Conservation (phyloP, 2,888 invertebrate species). For the Watsonalla binaria region DNA sequence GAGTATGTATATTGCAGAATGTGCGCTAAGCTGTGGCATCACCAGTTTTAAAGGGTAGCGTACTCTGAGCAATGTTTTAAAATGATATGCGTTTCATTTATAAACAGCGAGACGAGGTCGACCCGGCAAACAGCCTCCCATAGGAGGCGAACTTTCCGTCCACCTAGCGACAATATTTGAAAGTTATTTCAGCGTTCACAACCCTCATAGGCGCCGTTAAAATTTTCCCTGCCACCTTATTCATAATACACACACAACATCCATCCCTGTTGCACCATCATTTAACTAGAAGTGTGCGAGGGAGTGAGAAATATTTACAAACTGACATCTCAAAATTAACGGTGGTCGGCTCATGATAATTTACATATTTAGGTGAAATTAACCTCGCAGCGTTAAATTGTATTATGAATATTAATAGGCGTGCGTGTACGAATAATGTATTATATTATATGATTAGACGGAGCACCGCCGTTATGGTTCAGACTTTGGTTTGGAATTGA, state of each 20-base stretch:
- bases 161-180: constrained; percentile 79
- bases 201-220: constrained; percentile 79
- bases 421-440: constrained; percentile 52
- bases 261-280: constrained; percentile 39
- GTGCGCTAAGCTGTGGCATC: constrained; percentile 19
- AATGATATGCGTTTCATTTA: constrained; percentile 74
- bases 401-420: constrained; percentile 78
- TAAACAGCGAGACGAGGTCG: constrained; percentile 68
- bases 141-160: constrained; percentile 74
- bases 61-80: constrained; percentile 53
- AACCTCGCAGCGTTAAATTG: constrained; percentile 77
- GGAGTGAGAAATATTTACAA: constrained; percentile 61
- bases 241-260: constrained; percentile 63
- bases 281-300: constrained; percentile 23
- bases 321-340: constrained; percentile 75
- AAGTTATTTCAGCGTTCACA: constrained; percentile 79
- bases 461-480: constrained; percentile 53
- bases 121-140: constrained; percentile 70
- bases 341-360: constrained; percentile 79
- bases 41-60: constrained; percentile 26
- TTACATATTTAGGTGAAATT: constrained; percentile 80
- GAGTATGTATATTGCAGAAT: background rate
- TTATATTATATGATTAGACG: constrained; percentile 55
- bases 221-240: constrained; percentile 77
- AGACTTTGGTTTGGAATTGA: constrained; percentile 45